Conservation (phyloP, 2,888 invertebrate species). For the Mechanitis messenoides region DNA sequence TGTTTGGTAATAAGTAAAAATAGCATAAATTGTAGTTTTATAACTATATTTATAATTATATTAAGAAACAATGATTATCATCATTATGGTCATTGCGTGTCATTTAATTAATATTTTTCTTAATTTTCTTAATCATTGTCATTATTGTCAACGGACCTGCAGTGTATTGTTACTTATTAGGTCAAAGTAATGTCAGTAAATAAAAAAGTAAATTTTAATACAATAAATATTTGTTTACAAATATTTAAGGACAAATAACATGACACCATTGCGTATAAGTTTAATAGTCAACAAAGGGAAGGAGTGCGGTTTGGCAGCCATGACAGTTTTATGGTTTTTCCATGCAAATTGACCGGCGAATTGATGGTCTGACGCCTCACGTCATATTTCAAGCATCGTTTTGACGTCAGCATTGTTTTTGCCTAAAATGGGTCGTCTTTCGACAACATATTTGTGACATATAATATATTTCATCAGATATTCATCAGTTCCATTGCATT, state of each 20-base stretch:
- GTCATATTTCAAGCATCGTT: conserved; percentile 44
- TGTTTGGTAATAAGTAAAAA: too few relatives aligned
- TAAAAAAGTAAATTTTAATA: too few relatives aligned
- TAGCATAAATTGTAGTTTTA: too few relatives aligned
- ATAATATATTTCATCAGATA: conserved; percentile 9
- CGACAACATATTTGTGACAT: conserved; percentile 4
- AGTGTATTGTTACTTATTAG: too few relatives aligned
- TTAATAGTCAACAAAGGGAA: conserved; percentile 5
- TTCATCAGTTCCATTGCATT: conserved; percentile 19
- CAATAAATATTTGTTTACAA: too few relatives aligned
- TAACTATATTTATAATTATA: too few relatives aligned
- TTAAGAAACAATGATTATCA: too few relatives aligned
- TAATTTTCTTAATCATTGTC: too few relatives aligned
- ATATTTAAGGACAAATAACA: conserved; percentile 7
- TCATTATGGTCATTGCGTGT: too few relatives aligned
- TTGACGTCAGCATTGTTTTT: conserved; percentile 28
- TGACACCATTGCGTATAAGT: not conserved
- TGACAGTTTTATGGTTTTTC: conserved; percentile 53
- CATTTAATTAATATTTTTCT: too few relatives aligned
- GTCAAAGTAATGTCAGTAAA: too few relatives aligned
- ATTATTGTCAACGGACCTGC: too few relatives aligned
- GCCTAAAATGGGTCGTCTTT: conserved; percentile 19
- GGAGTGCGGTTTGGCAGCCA: conserved; percentile 40
- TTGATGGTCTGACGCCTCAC: conserved; percentile 46
- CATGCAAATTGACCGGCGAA: conserved; percentile 53